Conservation (phyloP, 2,797 vertebrate genomes). For the Babyrousa celebensis region DNA sequence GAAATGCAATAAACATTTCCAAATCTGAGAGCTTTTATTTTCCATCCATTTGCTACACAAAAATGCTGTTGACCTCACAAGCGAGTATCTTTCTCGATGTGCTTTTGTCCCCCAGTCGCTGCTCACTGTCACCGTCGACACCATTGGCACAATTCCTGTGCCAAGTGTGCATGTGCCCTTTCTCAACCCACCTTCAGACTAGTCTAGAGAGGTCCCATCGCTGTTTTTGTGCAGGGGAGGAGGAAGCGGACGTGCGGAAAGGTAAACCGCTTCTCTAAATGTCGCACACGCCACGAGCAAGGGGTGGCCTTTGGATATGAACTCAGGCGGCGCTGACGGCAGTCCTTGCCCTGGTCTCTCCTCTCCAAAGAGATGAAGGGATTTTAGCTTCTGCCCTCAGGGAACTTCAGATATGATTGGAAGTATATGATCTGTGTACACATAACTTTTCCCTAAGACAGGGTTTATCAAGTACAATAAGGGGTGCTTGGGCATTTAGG, state of each 20-base stretch:
- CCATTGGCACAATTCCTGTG: neutral
- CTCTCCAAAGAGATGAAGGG: neutral
- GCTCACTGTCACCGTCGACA: neutral
- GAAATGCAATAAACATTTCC: conserved; percentile 70
- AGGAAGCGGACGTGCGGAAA: neutral
- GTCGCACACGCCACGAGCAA: neutral
- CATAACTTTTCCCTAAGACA: neutral
- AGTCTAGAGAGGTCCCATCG: neutral
- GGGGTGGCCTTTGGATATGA: neutral
- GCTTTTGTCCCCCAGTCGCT: neutral
- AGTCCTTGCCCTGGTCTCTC: neutral
- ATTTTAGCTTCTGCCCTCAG: neutral
- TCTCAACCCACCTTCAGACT: neutral
- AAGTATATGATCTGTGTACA: neutral
- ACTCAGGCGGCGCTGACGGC: neutral
- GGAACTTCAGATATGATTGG: neutral
- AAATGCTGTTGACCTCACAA: neutral
- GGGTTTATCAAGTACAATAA: neutral
- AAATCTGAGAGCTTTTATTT: conserved; percentile 61
- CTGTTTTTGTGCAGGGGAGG: neutral
- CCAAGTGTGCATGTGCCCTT: neutral
- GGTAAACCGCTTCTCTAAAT: neutral
- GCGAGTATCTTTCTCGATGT: neutral
- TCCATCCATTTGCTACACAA: conserved; percentile 38
- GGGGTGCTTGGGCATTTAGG: neutral